Evolutionary conservation across 2,797 vertebrate species (phyloP), one percentile per base, ranked within the genome.

Genomic region (Zalophus californianus): DNA sequence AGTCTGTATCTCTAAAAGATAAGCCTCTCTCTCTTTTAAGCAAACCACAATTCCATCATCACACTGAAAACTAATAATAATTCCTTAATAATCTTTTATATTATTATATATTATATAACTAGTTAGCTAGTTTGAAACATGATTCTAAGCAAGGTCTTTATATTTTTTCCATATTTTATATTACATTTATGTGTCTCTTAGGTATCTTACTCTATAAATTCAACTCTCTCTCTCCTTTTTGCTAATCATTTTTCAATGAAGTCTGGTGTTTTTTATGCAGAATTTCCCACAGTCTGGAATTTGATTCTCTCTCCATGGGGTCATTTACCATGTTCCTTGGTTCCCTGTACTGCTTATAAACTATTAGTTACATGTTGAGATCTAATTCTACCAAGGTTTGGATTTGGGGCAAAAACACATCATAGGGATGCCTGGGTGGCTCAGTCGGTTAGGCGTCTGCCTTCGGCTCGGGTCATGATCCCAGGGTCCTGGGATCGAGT

Each of bases 1-100:
- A 41, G 13, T 66, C 12, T 85, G 13, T 72, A 56, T 79, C 41
- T 96, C 60, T 73, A 80, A 84, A 96, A 90, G 27, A 25, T 64
- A 66, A 29, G 8, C n/a, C 15, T 90, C 41, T 77, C 60, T 84
- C 50, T 85, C 41, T 87, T 79, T 87, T 60, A 90, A 84, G 32
- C 6, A 87, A 52, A 88, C 6, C 44, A 44, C 48, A 68, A 70
- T 54, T 90, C 16, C 38, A 10, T 52, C 25, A 32, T 85, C 11
- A 78, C 13, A 90, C 29, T 73, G 84, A 96, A 12, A 91, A 78
- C 27, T n/a, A 86, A 58, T 35, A 91, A 91, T 75, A 62, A 94
- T 64, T 94, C 7, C 11, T 78, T 62, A 75, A n/a, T 78, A 89
- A 91, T 87, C 48, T 83, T 86, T 79, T 52, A 77, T 16, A 15